Evolutionary conservation across 2,888 invertebrate species (phyloP), one percentile per base, ranked within the genome.

Genomic region (Folsomia manolachei): DNA sequence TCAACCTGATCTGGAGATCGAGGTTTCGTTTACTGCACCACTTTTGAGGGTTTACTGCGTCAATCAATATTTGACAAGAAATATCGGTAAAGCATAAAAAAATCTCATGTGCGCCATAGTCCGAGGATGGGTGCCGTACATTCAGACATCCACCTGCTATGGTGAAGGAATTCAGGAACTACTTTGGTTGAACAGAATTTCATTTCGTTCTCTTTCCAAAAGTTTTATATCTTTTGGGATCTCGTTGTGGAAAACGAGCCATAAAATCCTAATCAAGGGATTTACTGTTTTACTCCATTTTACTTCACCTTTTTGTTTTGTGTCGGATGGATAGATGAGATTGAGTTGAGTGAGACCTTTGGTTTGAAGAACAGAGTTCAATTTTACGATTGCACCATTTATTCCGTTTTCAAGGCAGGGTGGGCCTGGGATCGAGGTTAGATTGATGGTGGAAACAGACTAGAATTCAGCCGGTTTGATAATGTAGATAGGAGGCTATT

Each of bases 191-290:
- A 56, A 56, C 7, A 21, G 52, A 66, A 66, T 66, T 66, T 66
- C 53, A 66, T 66, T 66, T 52, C 53, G 52, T 23, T 52, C 66
- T 14, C 4, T 27, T 52, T 23, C 62, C 62, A 62, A 25, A 62
- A 62, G 62, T 26, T 66, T 66, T 51, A 66, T 66, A 66, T 66
- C 21, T 66, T 66, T 66, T 24, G 52, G 52, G 66, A 66, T 66
- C 66, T 62, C 66, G 66, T 66, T 66, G 66, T 66, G n/a, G 24
- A 66, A 66, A 66, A 66, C 51, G 66, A 19, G 53, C 23, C 66
- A 66, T 66, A 66, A 66, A 66, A 66, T 66, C 66, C 66, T 66
- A 66, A 66, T 66, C 66, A 66, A 66, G 51, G 53, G 53, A 19
- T 52, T 66, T 52, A 66, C 52, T 66, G 66, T 27, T 27, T 25